These are phyloP conservation scores for Pseudolaguvia tuberculata DNA, from an alignment of 2,113 vertebrate species.

Conservation along the genomic window DNA sequence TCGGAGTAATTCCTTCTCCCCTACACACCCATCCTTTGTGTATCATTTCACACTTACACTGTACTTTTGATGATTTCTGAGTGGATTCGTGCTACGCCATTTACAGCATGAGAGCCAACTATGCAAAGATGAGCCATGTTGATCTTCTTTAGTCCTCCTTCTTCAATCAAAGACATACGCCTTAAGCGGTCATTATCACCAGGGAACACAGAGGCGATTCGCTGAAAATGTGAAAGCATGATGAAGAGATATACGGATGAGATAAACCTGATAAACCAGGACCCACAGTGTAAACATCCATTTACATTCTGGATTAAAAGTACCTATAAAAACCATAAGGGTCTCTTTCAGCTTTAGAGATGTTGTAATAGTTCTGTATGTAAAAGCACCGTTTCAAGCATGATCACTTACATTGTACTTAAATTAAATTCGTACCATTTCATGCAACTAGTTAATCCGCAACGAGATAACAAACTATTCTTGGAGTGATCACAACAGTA, in stretches of 20 bases:
- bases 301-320: not conserved
- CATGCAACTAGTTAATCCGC: too few species aligned
- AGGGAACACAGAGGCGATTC: conserved; percentile 70
- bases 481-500: too few species aligned
- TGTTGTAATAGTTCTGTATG: too few species aligned
- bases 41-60: conserved; percentile 64
- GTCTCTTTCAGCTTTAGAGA: too few species aligned
- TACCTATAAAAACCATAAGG: too few species aligned
- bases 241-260: not conserved
- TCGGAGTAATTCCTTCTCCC: not conserved
- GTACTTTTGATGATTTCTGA: conserved; percentile 87
- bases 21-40: not conserved
- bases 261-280: not conserved
- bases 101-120: conserved; percentile 83
- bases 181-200: conserved; percentile 74
- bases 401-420: too few species aligned
- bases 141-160: conserved; percentile 79
- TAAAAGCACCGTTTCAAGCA: too few species aligned
- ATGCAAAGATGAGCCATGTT: conserved; percentile 92
- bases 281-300: not conserved
- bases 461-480: too few species aligned
- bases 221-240: conserved; percentile 56
- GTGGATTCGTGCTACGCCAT: conserved; percentile 87
- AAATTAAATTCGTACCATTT: too few species aligned
- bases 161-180: conserved; percentile 88